phyloP scores from a whole-genome alignment of 2,113 vertebrate species.

The Macaca nemestrina region DNA sequence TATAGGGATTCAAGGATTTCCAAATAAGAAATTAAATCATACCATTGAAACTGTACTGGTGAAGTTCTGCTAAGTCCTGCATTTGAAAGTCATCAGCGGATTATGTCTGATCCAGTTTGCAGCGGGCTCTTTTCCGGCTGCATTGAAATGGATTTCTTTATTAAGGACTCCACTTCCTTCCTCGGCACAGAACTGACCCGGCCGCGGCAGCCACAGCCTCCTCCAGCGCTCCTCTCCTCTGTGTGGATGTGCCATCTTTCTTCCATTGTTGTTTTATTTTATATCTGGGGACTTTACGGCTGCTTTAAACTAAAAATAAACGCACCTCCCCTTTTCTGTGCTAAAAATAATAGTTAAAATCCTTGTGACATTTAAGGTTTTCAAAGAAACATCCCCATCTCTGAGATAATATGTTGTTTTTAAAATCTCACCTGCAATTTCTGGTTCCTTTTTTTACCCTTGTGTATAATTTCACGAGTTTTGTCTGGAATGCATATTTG shows the following conservation, averaged over 20 bases:
- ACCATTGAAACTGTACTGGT: accelerated
- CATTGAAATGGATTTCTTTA: not conserved
- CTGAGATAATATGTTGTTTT: not conserved
- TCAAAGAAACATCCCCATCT: not conserved
- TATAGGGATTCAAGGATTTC: not conserved
- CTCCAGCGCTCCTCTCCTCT: accelerated
- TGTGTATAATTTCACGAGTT: not conserved
- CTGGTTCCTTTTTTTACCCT: not conserved
- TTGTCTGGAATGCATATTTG: not conserved
- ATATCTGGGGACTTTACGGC: not conserved
- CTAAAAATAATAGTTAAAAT: not conserved
- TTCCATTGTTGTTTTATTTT: not conserved
- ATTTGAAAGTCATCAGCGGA: accelerated
- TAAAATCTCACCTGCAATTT: not conserved
- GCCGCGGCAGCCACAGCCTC: accelerated
- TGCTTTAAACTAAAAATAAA: constrained; percentile 30
- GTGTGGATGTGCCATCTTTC: too few species aligned
- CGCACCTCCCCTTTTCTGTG: not conserved
- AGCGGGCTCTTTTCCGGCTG: accelerated
- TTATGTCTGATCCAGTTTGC: accelerated
- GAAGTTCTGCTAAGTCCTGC: not conserved
- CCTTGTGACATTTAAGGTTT: not conserved
- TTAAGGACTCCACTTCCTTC: not conserved
- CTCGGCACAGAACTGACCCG: accelerated
- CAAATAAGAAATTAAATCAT: not conserved